Evolutionary conservation across 2,888 invertebrate species (phyloP), one percentile per base, ranked within the genome.

Genomic region (Falcaria lacertinaria): DNA sequence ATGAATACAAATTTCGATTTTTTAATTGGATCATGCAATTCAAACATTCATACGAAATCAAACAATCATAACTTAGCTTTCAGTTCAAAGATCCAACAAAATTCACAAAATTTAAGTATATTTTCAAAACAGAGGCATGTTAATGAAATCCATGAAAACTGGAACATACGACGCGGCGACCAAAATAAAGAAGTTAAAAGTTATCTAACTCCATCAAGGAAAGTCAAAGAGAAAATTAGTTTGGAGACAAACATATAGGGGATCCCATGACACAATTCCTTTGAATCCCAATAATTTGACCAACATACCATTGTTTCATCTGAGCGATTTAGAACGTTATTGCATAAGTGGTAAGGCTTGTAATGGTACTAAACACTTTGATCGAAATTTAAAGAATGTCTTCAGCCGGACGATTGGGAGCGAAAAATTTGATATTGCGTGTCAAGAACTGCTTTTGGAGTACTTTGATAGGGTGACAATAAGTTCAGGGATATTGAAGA

Each of bases 211-310:
- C 69, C 57, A 69, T 78, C 75, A 72, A 49, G 48, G 47, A 55
- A 57, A 70, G 62, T 70, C 75, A 71, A 69, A 51, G n/a, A n/a
- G n/a, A n/a, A n/a, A 71, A 67, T 69, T 74, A 78, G 69, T 73
- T 52, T 19, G 45, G 49, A 66, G 55, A 60, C 51, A 63, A 57
- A 63, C 60, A 60, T 44, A 44, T 50, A 45, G 58, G 58, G 61
- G 58, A 69, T 69, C 61, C 60, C 68, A 47, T 66, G 70, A 67
- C 73, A 72, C 67, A 63, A 70, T 74, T 76, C 60, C 57, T 50
- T 34, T 38, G 50, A 46, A 44, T 36, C 37, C 15, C 34, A 41
- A 11, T 11, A 11, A 28, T 39, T 32, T 37, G 1, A 36, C 25
- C 33, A 36, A 19, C 0, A 14, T 13, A 14, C 13, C 1, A 14